Base-by-base conservation (phyloP, 1,140 invertebrate species). In the Rhagoletis zephyria region DNA sequence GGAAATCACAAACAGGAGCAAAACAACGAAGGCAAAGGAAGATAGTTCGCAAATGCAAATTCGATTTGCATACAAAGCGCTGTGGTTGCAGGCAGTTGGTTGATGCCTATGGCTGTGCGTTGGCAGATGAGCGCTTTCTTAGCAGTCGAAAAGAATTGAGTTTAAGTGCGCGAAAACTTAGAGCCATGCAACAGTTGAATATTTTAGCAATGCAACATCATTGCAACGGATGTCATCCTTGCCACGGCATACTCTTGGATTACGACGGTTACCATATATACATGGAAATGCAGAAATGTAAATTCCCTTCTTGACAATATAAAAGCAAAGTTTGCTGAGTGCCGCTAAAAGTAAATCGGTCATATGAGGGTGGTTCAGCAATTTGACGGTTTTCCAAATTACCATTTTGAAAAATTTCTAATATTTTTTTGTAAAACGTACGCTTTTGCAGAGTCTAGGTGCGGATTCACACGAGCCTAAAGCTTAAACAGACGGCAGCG, bases 51-150 rank as follows among this genome's bases (percentile, higher is more conserved):
- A 63, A 87, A 87, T 63, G 61, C 48, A 64, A 65, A 86, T 63
- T 86, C 42, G 64, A 87, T 87, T 87, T 87, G 86, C 86, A 87
- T 87, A 87, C 86, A 87, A 87, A 87, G 67, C 86, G 65, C 40
- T 63, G 30, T 42, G 60, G 85, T 61, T 42, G 48, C 64, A 30
- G n/a, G 4, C 64, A 19, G 40, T 48, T 48, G 4, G 12, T 63
- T 63, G 61, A 63, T 16, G 61, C 9, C 61, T 14, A n/a, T 63
- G 51, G 1, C 48, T 3, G 19, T 74, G 70, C 14, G 19, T n/a
- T n/a, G 1, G 42, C 42, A 42, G 30, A 42, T 85, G 85, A 85
- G 60, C 40, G 64, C 64, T 30, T 30, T 3, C 56, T n/a, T 59
- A 6, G 30, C 56, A 56, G 85, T 51, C n/a, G 74, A 4, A 42